Evolutionary conservation across 2,113 vertebrate genomes (phyloP).

Genomic region (Terrapene triunguis): DNA sequence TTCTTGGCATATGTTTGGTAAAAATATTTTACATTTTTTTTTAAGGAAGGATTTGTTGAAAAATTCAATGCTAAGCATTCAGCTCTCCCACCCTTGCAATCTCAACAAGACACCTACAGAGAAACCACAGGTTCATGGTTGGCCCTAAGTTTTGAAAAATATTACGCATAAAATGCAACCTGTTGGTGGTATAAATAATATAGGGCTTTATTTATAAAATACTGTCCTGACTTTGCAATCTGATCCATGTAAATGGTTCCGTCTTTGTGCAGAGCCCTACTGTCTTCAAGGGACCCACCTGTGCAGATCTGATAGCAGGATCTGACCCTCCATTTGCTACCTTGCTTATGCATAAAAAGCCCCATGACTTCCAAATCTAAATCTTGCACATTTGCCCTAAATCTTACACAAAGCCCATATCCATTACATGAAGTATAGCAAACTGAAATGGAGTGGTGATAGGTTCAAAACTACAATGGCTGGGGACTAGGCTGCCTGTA

Average conservation of each 20-base stretch:
- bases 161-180: not conserved
- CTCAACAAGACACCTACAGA: not conserved
- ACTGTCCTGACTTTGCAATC: not conserved
- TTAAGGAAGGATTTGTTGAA: conserved; percentile 46
- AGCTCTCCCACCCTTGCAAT: not conserved
- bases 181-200: too few species aligned
- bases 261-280: not conserved
- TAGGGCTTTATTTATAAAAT: not conserved
- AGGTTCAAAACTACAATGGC: not conserved
- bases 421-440: not conserved
- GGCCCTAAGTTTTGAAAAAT: not conserved
- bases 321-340: too few species aligned
- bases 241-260: not conserved
- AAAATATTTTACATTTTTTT: conserved; percentile 61
- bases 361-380: not conserved
- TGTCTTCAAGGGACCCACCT: not conserved
- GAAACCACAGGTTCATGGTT: not conserved
- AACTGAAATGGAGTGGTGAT: not conserved
- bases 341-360: not conserved
- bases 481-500: not conserved
- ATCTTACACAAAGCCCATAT: not conserved
- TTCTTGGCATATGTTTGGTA: conserved; percentile 67
- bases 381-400: not conserved
- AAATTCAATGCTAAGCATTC: conserved; percentile 9
- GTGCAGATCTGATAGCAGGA: not conserved